Evolutionary conservation across 2,888 invertebrate species (phyloP).

Genomic region (Lasioglossum oenotherae): DNA sequence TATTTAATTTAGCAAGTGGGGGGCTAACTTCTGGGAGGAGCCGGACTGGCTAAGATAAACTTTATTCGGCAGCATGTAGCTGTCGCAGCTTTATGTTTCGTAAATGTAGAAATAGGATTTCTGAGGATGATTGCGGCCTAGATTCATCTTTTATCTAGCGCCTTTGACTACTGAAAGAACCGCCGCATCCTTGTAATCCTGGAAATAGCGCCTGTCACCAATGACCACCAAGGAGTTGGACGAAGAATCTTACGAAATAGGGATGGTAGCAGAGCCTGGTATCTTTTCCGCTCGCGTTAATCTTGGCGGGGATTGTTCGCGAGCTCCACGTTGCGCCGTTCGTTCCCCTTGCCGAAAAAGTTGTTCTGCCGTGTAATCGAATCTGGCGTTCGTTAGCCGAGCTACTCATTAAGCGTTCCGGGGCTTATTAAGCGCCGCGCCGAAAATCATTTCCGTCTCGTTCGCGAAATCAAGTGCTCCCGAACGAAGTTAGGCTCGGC

Average conservation of each 20-base stretch:
- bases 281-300: not conserved
- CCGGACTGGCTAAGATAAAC: too few relatives aligned
- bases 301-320: not conserved
- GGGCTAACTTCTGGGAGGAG: too few relatives aligned
- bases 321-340: not conserved
- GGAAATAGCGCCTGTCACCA: too few relatives aligned
- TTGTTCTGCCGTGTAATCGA: not conserved
- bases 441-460: slow-evolving; percentile 12
- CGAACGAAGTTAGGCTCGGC: not conserved
- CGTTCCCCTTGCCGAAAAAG: not conserved
- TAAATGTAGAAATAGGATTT: too few relatives aligned
- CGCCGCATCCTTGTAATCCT: too few relatives aligned
- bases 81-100: too few relatives aligned
- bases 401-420: not conserved
- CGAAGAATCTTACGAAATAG: not conserved
- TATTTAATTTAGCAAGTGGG: too few relatives aligned
- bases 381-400: not conserved
- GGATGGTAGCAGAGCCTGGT: not conserved
- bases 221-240: not conserved
- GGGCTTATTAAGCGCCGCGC: not conserved
- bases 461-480: not conserved
- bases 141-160: too few relatives aligned
- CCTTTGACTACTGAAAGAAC: too few relatives aligned
- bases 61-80: too few relatives aligned
- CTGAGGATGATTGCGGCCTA: too few relatives aligned